Evolutionary conservation across 2,113 vertebrate species (phyloP), one percentile per base, ranked within the genome.

Genomic region (Cheirogaleus medius): DNA sequence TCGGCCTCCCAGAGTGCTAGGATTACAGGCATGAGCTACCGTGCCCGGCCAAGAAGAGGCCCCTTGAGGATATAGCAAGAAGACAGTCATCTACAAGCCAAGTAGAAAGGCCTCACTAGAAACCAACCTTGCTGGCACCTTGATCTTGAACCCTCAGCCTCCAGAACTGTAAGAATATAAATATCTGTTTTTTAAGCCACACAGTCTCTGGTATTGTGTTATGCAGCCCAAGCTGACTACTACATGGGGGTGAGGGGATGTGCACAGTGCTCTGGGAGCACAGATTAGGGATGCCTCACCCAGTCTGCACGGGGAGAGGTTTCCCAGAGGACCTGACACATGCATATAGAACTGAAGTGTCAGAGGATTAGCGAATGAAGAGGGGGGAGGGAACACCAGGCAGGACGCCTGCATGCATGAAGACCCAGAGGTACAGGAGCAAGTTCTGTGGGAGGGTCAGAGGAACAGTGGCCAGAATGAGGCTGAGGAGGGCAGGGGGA

Each of bases 321-420:
- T 74, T 87, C 18, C n/a, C 90, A 37, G 49, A 37, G 27, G 8
- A 21, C 17, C 8, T 37, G 23, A 13, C 69, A 14, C 23, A n/a
- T 20, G 29, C 60, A 25, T 15, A 58, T 2, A 74, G 52, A n/a
- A 49, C 47, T 8, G 64, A 64, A 39, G 42, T 32, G 10, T 44
- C 63, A 25, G 44, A 87, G 1, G 56, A 84, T 6, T 32, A 32
- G 5, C 29, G 76, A 49, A 32, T 15, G 54, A 89, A 27, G 23
- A 47, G 44, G 32, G 10, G 17, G 32, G 29, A 29, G 9, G 12
- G 5, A 2, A 6, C 21, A 10, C 3, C 0, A 18, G 52, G 37
- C 5, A 73, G 60, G 42, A n/a, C 0, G 2, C 18, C 56, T 49
- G 14, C 8, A 15, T 0, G 0, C 10, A 3, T 12, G 27, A 66